Percentiles rank a stretch among this genome's conserved stretches.
Evolutionary conservation across 2,113 vertebrate genomes (phyloP).

Genomic region (Zapus hudsonius): DNA sequence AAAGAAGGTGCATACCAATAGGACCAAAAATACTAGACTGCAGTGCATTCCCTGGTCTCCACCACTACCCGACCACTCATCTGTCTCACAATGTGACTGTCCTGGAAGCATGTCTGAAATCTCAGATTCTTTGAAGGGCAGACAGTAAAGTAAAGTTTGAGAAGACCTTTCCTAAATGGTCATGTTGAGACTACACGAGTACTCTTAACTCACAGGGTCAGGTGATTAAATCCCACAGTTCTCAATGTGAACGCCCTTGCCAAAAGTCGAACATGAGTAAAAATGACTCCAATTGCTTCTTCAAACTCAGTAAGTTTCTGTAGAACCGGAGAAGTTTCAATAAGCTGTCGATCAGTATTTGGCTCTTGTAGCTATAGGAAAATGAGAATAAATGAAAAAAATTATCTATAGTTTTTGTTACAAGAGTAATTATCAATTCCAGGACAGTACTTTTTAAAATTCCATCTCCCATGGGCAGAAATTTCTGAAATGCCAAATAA

Average conservation of each 20-base stretch:
- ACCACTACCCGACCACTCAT: background rate
- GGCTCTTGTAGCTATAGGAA: constrained; percentile 94
- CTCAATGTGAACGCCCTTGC: constrained; percentile 97
- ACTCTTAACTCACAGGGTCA: constrained; percentile 94
- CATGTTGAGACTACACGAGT: background rate
- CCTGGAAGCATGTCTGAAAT: background rate
- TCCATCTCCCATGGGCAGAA: constrained; percentile 43
- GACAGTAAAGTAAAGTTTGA: background rate
- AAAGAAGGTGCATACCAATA: background rate
- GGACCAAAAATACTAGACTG: background rate
- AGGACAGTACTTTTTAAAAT: constrained; percentile 53
- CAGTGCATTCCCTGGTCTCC: background rate
- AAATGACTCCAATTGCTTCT: constrained; percentile 94
- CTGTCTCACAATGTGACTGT: background rate
- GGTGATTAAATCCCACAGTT: constrained; percentile 99
- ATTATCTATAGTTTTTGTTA: constrained; percentile 1
- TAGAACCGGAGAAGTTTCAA: constrained; percentile 98
- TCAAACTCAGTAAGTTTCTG: constrained; percentile 97
- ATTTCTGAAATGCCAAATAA: constrained; percentile 65
- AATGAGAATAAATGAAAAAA: constrained; percentile 58
- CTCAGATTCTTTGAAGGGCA: background rate
- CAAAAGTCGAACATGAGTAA: constrained; percentile 96
- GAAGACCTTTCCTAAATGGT: background rate
- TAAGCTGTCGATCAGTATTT: constrained; percentile 95
- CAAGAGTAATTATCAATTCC: constrained; percentile 59